Conservation (phyloP, 2,797 vertebrate species). For the Miichthys miiuy region DNA sequence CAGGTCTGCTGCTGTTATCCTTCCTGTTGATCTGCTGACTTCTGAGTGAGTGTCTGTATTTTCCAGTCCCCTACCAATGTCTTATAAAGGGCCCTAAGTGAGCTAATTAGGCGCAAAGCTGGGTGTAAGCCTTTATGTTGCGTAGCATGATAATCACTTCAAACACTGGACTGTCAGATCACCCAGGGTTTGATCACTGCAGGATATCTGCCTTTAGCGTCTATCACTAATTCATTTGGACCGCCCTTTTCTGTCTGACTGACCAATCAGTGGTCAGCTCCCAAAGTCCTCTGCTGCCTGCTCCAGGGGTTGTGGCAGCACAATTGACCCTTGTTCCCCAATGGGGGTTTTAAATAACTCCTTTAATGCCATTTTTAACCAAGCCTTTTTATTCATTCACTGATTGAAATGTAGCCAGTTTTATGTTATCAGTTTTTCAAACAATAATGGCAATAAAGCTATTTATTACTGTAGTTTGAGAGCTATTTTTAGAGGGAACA, state of each 20-base stretch:
- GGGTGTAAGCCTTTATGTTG: conserved; percentile 86
- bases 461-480: conserved; percentile 27
- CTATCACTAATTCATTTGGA: conserved; percentile 83
- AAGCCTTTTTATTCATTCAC: conserved; percentile 76
- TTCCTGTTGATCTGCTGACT: conserved; percentile 64
- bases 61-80: conserved; percentile 71
- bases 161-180: conserved; percentile 88
- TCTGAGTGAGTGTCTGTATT: conserved; percentile 64
- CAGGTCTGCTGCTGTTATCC: conserved; percentile 60
- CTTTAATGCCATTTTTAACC: conserved; percentile 78
- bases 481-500: conserved; percentile 56
- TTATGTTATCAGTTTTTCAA: conserved; percentile 45
- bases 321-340: conserved; percentile 89
- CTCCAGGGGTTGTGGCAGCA: conserved; percentile 86
- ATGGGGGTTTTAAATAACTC: conserved; percentile 85
- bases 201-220: conserved; percentile 84
- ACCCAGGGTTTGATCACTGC: conserved; percentile 89
- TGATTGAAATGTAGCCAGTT: conserved; percentile 45
- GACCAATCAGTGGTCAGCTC: conserved; percentile 78
- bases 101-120: conserved; percentile 87
- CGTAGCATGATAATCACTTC: conserved; percentile 87
- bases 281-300: conserved; percentile 80
- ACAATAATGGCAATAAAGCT: conserved; percentile 70
- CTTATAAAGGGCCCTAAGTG: conserved; percentile 86
- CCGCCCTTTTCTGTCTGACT: conserved; percentile 75